Evolutionary conservation across 2,888 invertebrate genomes (phyloP), one percentile per base, ranked within the genome.

Genomic region (Scaptomyza polygonia): DNA sequence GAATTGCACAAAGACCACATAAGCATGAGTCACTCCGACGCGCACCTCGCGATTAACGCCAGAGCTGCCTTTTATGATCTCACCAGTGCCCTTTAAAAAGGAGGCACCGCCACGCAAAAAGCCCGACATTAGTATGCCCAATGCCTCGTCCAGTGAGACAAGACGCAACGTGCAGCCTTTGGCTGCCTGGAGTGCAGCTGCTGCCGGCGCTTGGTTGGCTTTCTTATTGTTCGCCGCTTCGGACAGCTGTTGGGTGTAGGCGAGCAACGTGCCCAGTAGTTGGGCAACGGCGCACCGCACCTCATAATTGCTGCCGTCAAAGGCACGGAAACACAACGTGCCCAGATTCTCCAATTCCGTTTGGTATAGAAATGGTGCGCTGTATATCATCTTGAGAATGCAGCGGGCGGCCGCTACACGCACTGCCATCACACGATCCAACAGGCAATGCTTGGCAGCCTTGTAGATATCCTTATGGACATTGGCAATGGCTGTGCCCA

Each of bases 1-100:
- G 85, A 96, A 96, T 92, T 97, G 96, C 0, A 98, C 96, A 91
- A 99, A 97, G 54, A 97, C 96, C 27, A 99, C 98, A 91, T 99
- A 99, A 0, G 98, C 97, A 93, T 99, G 97, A 5, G 99, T 98
- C 0, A 99, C 97, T 65, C 99, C 99, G 62, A 99, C 98, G 76
- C 99, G 94, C 57, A 99, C 97, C 93, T 99, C 99, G 70, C 98
- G 93, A 91, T 98, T 98, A 0, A 99, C 96, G 8, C 97, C 96
- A 0, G 97, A 97, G 74, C 96, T 96, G 5, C 98, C 98, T 92
- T 98, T 98, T 77, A 99, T 98, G 89, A 98, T 98, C 92, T 99
- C 98, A 1, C 96, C 96, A 12, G 96, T 96, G 18, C 97, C 97
- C 92, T 98, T 98, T 25, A 99, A 93, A 90, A 99, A 98, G 0